phyloP scores from a whole-genome alignment of 1,140 invertebrate genomes.

The Bombus affinis region DNA sequence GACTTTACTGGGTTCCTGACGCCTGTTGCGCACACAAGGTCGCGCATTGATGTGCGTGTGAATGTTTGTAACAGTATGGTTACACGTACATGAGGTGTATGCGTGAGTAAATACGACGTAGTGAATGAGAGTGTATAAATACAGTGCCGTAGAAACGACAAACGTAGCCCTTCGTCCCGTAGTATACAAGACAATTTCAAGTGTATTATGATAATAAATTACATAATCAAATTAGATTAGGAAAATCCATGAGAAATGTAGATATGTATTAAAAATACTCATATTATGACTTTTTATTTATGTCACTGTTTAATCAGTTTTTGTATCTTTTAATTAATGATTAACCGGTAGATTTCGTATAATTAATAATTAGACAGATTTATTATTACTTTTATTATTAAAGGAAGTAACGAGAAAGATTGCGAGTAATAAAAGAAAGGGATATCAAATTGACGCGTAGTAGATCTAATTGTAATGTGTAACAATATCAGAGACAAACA shows the following conservation, averaged over 20 bases:
- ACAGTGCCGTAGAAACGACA: slow-evolving; percentile 27
- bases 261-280: neutral
- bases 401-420: neutral
- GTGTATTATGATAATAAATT: neutral
- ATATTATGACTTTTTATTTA: neutral
- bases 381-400: neutral
- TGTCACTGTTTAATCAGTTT: neutral
- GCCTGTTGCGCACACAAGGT: slow-evolving; percentile 70
- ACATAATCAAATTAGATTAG: neutral
- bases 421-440: neutral
- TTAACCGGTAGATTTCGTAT: neutral
- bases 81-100: neutral
- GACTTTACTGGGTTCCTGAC: slow-evolving; percentile 36
- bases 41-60: slow-evolving; percentile 39
- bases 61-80: neutral
- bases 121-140: slow-evolving; percentile 43
- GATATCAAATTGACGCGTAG: slow-evolving; percentile 42
- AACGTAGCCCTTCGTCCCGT: neutral
- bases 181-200: neutral
- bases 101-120: slow-evolving; percentile 34
- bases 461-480: slow-evolving; percentile 61
- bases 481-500: slow-evolving; percentile 63
- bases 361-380: neutral
- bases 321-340: neutral
- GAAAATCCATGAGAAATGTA: neutral